A percentile compares a stretch with the other conserved stretches of the same genome.
Conservation (phyloP, 2,888 invertebrate genomes). For the Nomada ferruginata region DNA sequence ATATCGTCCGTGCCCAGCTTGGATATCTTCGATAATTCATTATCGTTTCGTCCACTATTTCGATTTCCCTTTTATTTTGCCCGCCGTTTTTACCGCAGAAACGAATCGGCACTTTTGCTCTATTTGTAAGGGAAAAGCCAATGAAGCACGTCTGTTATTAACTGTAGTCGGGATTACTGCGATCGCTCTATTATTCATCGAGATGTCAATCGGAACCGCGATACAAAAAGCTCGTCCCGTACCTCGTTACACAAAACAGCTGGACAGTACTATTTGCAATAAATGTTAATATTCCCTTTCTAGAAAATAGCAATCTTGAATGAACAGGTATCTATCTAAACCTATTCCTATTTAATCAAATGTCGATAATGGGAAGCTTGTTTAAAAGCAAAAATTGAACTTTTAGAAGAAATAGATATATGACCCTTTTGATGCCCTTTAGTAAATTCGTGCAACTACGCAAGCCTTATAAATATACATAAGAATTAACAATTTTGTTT, state of each 20-base stretch:
- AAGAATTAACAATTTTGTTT: too few species aligned
- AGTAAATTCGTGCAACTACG: too few species aligned
- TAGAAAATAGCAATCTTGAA: too few species aligned
- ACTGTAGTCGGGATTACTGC: conserved; percentile 7
- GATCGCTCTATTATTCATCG: conserved; percentile 29
- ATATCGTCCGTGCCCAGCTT: conserved; percentile 19
- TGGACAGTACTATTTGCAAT: not conserved
- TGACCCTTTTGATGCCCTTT: too few species aligned
- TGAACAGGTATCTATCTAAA: too few species aligned
- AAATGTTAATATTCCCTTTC: not conserved
- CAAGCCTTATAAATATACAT: too few species aligned
- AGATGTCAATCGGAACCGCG: not conserved
- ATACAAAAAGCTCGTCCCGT: not conserved
- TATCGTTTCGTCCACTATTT: not conserved
- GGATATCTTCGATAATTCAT: conserved; percentile 41
- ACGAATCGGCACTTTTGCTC: conserved; percentile 7
- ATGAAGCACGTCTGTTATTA: conserved; percentile 14
- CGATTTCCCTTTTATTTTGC: conserved; percentile 21
- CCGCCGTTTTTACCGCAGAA: not conserved
- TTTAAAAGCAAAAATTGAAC: too few species aligned
- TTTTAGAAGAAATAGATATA: too few species aligned
- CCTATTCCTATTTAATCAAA: too few species aligned
- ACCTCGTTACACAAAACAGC: not conserved
- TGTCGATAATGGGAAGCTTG: too few species aligned
- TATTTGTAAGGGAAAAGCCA: not conserved